A percentile compares a stretch with the other conserved stretches of the same genome.
Evolutionary conservation across 2,113 vertebrate species (phyloP).

Genomic region (Sebastes fasciatus): DNA sequence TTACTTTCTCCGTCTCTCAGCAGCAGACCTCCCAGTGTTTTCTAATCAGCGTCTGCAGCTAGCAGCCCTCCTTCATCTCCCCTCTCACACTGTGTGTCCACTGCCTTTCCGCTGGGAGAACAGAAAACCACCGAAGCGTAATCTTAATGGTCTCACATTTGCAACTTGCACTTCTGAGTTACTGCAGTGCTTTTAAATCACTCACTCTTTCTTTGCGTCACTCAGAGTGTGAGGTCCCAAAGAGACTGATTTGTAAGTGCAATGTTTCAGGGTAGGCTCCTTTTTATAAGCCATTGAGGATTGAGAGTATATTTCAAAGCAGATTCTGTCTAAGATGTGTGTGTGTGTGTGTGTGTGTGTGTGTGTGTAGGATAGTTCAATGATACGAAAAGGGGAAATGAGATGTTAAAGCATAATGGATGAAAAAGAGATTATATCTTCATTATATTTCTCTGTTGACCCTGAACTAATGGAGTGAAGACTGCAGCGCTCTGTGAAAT

Average conservation of each 20-base stretch:
- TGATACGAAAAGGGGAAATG: constrained; percentile 15
- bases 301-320: constrained; percentile 7
- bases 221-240: constrained; percentile 6
- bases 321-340: neutral
- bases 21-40: constrained; percentile 19
- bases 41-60: constrained; percentile 20
- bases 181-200: constrained; percentile 16
- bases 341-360: neutral
- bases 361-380: neutral
- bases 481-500: constrained; percentile 19
- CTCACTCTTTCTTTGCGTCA: neutral
- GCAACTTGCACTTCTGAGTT: neutral
- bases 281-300: neutral
- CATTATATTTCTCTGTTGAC: constrained; percentile 43
- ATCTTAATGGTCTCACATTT: constrained; percentile 29
- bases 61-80: constrained; percentile 13
- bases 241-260: constrained; percentile 33
- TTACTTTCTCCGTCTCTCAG: neutral
- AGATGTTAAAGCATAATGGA: constrained; percentile 23
- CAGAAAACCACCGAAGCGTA: constrained; percentile 9
- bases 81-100: neutral
- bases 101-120: constrained; percentile 21
- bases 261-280: constrained; percentile 1
- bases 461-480: constrained; percentile 22
- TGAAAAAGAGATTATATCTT: constrained; percentile 38